Evolutionary conservation across 2,888 invertebrate genomes (phyloP), one percentile per base, ranked within the genome.

Genomic region (Drosophila gaucha): DNA sequence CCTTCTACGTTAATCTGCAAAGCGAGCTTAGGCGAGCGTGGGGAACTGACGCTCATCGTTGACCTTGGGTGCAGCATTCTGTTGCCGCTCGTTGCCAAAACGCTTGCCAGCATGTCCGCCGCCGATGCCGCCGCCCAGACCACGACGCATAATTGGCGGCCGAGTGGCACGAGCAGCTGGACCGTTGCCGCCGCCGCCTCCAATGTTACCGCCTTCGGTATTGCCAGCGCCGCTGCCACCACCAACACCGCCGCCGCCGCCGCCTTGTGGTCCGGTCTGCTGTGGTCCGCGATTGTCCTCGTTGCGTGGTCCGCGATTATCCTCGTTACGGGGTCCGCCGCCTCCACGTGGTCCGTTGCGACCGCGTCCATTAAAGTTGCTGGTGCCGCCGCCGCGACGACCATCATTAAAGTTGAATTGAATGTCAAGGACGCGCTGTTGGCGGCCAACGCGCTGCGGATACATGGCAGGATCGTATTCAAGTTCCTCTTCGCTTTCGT

Each of bases 1-100:
- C 14, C 39, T 10, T 16, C 24, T 26, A n/a, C 14, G 38, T 31
- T 43, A 50, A 59, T 52, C 43, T 33, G 26, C 55, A 33, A 38
- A 38, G 22, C 22, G n/a, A 14, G 36, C 43, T 86, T 96, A 96
- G 92, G 97, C 96, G 92, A 98, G 94, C 91, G 97, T 97, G 86
- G 98, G 98, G 93, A 98, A 98, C 93, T 98, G 98, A 92, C 96
- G 96, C 93, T 97, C 98, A 93, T 98, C 98, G 91, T 98, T 97
- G 80, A 98, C 97, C 92, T 97, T 97, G 47, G 98, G 98, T 88
- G 96, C 96, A 90, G 90, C 77, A 66, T 90, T 90, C 56, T 88
- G 84, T 63, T 85, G 84, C 52, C 80, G 71, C 28, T 85, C 86
- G 35, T 78, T 79, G 59, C 86, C 89, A 70, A 89, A 90, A 52